Percentiles rank a stretch among this genome's conserved stretches.
These are phyloP conservation scores for Magallana angulata DNA, from an alignment of 1,140 invertebrate genomes.

Conservation along the genomic window DNA sequence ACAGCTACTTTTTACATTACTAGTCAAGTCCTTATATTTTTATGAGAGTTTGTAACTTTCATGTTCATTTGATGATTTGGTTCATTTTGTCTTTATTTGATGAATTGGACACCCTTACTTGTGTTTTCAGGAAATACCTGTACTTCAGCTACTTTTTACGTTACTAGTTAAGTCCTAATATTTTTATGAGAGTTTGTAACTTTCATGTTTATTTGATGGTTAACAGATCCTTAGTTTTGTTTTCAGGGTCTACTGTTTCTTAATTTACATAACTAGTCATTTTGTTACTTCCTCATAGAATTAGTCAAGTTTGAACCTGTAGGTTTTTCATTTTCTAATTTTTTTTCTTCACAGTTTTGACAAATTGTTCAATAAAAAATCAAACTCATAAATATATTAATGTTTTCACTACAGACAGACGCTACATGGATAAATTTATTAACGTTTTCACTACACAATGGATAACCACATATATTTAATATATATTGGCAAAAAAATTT, in stretches of 20 bases:
- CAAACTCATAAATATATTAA: too few relatives aligned
- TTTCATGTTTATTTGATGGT: not conserved
- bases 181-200: not conserved
- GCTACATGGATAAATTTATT: not conserved
- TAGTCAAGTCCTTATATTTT: not conserved
- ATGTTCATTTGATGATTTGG: not conserved
- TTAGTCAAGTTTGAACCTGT: too few relatives aligned
- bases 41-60: not conserved
- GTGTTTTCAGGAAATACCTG: not conserved
- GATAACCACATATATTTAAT: slow-evolving; percentile 1
- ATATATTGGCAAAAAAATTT: not conserved
- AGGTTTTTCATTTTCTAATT: too few relatives aligned
- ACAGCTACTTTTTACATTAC: not conserved
- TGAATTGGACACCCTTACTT: not conserved
- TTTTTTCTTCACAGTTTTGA: not conserved
- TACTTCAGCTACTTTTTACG: not conserved
- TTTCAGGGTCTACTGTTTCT: too few relatives aligned
- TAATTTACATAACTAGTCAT: too few relatives aligned
- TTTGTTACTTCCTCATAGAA: too few relatives aligned
- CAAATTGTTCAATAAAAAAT: not conserved
- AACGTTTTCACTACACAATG: not conserved
- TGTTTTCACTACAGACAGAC: too few relatives aligned
- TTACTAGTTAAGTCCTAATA: not conserved
- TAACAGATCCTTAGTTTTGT: too few relatives aligned
- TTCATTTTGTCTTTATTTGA: too few relatives aligned